These are phyloP conservation scores for Drosophila pruinosa DNA, from an alignment of 1,140 invertebrate genomes.

Conservation along the genomic window DNA sequence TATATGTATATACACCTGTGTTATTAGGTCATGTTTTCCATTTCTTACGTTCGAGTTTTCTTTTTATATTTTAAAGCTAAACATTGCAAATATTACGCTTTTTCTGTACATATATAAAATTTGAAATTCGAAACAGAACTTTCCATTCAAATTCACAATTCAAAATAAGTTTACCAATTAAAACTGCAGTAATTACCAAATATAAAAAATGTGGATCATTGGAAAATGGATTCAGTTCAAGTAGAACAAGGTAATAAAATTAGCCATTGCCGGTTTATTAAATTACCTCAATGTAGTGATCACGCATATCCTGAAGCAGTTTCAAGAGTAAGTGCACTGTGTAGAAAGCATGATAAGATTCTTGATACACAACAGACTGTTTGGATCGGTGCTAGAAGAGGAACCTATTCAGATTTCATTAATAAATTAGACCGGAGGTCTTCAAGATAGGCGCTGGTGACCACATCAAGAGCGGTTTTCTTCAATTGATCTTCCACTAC, in stretches of 20 bases:
- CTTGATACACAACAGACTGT: constrained; percentile 96
- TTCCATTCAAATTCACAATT: constrained; percentile 18
- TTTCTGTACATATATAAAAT: constrained; percentile 51
- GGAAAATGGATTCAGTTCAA: background rate
- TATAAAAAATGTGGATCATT: constrained; percentile 8
- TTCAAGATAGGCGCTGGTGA: constrained; percentile 94
- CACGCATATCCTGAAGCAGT: constrained; percentile 96
- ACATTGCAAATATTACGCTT: constrained; percentile 37
- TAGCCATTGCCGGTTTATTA: background rate
- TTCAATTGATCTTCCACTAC: constrained; percentile 99
- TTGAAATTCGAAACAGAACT: constrained; percentile 60
- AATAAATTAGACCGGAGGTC: constrained; percentile 96
- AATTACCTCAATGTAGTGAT: constrained; percentile 97
- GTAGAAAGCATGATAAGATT: constrained; percentile 98
- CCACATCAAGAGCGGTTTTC: constrained; percentile 95
- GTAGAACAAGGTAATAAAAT: background rate
- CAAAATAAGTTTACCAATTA: background rate
- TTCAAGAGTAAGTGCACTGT: constrained; percentile 94
- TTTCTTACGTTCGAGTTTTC: constrained; percentile 4
- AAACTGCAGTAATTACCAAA: constrained; percentile 26
- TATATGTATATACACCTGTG: constrained; percentile 70
- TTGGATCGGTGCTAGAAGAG: constrained; percentile 96
- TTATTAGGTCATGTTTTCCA: constrained; percentile 58
- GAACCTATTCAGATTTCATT: constrained; percentile 93
- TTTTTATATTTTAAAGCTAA: constrained; percentile 34